Evolutionary conservation across 2,113 vertebrate genomes (phyloP).

Genomic region (Pelecanoides urinatrix): DNA sequence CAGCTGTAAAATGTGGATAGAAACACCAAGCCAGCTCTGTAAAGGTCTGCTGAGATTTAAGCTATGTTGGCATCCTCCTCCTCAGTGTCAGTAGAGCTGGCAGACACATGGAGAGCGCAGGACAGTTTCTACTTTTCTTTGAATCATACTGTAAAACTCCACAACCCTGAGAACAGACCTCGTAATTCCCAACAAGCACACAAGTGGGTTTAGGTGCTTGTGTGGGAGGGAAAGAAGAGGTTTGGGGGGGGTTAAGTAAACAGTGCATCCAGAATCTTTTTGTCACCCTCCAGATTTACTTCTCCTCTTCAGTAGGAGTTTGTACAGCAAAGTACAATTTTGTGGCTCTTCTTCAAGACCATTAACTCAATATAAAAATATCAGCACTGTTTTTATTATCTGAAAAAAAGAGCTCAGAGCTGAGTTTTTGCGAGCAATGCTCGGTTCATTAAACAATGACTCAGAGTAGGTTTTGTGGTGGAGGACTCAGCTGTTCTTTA

Average conservation of each 20-base stretch:
- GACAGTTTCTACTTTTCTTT: conserved; percentile 24
- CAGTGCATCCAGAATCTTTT: conserved; percentile 23
- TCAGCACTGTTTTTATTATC: conserved; percentile 66
- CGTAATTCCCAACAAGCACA: conserved; percentile 15
- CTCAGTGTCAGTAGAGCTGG: conserved; percentile 27
- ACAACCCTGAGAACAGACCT: conserved; percentile 14
- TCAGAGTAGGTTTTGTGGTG: conserved; percentile 61
- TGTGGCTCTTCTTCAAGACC: conserved; percentile 63
- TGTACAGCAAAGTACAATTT: conserved; percentile 30
- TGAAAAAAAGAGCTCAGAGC: conserved; percentile 23
- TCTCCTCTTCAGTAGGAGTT: not conserved
- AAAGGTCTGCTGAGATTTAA: conserved; percentile 48
- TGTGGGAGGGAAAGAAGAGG: conserved; percentile 5
- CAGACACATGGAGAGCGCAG: not conserved
- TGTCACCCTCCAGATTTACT: conserved; percentile 29
- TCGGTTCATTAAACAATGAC: conserved; percentile 66
- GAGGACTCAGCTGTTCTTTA: conserved; percentile 40
- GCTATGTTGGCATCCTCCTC: conserved; percentile 46
- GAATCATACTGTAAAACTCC: conserved; percentile 1
- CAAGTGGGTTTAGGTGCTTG: conserved; percentile 26
- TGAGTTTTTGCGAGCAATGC: conserved; percentile 36
- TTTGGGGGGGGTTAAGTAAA: not conserved
- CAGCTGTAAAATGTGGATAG: conserved; percentile 40
- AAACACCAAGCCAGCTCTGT: conserved; percentile 1
- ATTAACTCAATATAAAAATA: conserved; percentile 65